phyloP scores from a whole-genome alignment of 2,797 vertebrate species.

The Notamacropus eugenii region DNA sequence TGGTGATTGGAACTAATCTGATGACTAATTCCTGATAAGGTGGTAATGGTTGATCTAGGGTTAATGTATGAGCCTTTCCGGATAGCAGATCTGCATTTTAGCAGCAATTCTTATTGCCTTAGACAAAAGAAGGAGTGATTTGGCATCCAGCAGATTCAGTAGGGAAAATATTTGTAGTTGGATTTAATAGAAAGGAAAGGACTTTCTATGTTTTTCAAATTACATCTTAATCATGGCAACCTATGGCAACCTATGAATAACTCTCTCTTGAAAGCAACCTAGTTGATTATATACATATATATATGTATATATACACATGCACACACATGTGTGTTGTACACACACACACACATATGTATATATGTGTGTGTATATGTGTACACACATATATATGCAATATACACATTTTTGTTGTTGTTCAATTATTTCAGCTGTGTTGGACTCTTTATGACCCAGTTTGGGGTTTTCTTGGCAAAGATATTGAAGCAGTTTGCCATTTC shows the following conservation, averaged over 20 bases:
- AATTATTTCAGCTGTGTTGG: background rate
- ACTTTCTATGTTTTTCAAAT: background rate
- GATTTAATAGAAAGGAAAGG: background rate
- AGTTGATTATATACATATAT: background rate
- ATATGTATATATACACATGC: background rate
- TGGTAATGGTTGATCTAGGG: background rate
- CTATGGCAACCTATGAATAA: background rate
- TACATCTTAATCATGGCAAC: background rate
- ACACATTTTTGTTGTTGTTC: background rate
- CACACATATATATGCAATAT: background rate
- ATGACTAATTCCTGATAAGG: background rate
- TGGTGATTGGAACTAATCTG: background rate
- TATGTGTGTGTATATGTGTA: fast-evolving
- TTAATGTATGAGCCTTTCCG: background rate
- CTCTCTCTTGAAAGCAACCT: background rate
- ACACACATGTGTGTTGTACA: background rate
- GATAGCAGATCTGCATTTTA: background rate
- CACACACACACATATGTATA: too few species aligned
- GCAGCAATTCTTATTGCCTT: background rate
- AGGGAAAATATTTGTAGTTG: background rate
- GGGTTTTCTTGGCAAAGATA: background rate
- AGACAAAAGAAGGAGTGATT: background rate
- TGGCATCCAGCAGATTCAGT: background rate
- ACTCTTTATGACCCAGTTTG: background rate
- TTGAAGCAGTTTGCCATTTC: background rate